Evolutionary conservation across 2,113 vertebrate species (phyloP), one percentile per base, ranked within the genome.

Genomic region (Platichthys stellatus): DNA sequence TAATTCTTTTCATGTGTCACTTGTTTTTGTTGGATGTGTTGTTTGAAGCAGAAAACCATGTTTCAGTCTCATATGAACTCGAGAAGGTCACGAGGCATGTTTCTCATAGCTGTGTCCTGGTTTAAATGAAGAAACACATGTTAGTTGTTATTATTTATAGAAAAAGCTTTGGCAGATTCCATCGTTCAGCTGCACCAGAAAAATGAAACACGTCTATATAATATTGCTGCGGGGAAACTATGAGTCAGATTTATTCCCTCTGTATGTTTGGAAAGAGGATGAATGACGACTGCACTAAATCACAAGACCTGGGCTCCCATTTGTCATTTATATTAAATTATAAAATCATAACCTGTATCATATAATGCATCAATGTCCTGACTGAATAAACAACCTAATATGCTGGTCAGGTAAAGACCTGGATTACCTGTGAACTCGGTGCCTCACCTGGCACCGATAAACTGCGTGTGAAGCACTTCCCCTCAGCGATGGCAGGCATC

Each of bases 391-490:
- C 49, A 65, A 8, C 49, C 13, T 12, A 77, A 74, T 71, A 68
- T 59, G 54, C n/a, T 56, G 21, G 57, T 72, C 21, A 24, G 75
- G 66, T 54, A 72, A 76, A 66, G 68, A 77, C 45, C 35, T 73
- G 78, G 69, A 83, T 89, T 75, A 87, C 64, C 71, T 60, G 63
- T 64, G 57, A 15, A 57, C 74, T 70, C 79, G 80, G 68, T 62
- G 72, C 74, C 83, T 86, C 70, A 69, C 53, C 67, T 73, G 60
- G 63, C 76, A 5, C 68, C 59, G 89, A 90, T 84, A 82, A 87
- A 83, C 43, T 28, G 43, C 26, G 35, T 72, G 65, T 75, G 54
- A 88, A 89, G 73, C 82, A 81, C 83, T 90, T 92, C 90, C 86
- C 82, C 74, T 85, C 63, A 56, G 78, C 81, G 74, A 90, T 60